Evolutionary conservation across 2,888 invertebrate genomes (phyloP).

Genomic region (Strigamia transsilvanica): DNA sequence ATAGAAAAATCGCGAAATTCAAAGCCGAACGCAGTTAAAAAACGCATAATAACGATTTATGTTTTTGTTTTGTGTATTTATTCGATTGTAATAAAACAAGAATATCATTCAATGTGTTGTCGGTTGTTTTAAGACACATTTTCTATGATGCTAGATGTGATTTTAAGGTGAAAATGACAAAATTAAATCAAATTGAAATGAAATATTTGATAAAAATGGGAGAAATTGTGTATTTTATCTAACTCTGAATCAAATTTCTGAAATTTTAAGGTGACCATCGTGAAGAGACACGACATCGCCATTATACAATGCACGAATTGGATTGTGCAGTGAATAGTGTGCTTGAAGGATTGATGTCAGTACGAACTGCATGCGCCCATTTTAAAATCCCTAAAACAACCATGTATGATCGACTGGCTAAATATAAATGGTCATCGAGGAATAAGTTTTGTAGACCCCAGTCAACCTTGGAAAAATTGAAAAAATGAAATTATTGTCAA

Average conservation of each 20-base stretch:
- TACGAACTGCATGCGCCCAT: conserved; percentile 5
- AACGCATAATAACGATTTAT: background rate
- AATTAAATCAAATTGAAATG: background rate
- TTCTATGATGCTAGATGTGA: background rate
- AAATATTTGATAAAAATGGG: background rate
- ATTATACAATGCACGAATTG: conserved; percentile 19
- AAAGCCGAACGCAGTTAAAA: background rate
- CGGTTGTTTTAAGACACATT: too few relatives aligned
- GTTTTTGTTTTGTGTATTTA: background rate
- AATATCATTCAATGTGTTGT: background rate
- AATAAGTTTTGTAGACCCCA: background rate
- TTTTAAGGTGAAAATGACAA: background rate
- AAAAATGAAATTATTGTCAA: background rate
- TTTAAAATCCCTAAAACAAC: conserved; percentile 29
- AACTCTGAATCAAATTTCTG: conserved; percentile 33
- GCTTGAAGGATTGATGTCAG: conserved; percentile 21
- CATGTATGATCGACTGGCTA: conserved; percentile 34
- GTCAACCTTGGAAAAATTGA: background rate
- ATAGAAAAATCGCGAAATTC: background rate
- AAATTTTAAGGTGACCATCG: conserved; percentile 22
- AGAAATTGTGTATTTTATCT: background rate
- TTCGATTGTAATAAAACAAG: background rate
- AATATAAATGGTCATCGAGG: conserved; percentile 35
- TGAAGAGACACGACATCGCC: background rate
- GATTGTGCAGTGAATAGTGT: conserved; percentile 35